Conservation (phyloP, 2,797 vertebrate species). For the Crocidura indochinensis region DNA sequence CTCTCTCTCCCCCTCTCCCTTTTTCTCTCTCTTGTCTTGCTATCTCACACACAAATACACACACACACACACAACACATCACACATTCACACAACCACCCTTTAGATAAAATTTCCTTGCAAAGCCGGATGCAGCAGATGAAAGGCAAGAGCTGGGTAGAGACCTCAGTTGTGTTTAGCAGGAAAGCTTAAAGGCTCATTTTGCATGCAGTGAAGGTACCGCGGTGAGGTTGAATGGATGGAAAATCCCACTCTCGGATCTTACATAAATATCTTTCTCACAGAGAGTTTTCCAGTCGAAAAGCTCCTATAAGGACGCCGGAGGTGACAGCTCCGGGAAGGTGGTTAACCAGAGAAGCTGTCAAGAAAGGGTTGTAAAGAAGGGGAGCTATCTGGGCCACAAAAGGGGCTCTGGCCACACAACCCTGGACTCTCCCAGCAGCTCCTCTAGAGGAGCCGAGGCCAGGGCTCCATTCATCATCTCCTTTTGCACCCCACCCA, state of each 20-base stretch:
- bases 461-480: not conserved
- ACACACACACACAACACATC: accelerated
- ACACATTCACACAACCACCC: not conserved
- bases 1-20: not conserved
- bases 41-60: conserved; percentile 17
- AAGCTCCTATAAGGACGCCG: conserved; percentile 48
- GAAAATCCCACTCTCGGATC: conserved; percentile 81
- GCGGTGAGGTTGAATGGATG: conserved; percentile 68
- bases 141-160: conserved; percentile 65
- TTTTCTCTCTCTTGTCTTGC: not conserved
- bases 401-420: not conserved
- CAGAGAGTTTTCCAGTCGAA: conserved; percentile 66
- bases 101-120: conserved; percentile 47
- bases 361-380: not conserved
- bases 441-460: not conserved
- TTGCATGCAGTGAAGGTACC: conserved; percentile 74
- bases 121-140: conserved; percentile 53
- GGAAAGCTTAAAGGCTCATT: conserved; percentile 72
- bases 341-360: conserved; percentile 68
- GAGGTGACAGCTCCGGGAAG: conserved; percentile 62
- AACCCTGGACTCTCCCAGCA: not conserved
- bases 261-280: conserved; percentile 72
- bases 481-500: not conserved
- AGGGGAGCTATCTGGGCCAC: not conserved
- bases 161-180: conserved; percentile 70